These are phyloP conservation scores for Platysteira castanea DNA, from an alignment of 2,113 vertebrate species.

Conservation along the genomic window DNA sequence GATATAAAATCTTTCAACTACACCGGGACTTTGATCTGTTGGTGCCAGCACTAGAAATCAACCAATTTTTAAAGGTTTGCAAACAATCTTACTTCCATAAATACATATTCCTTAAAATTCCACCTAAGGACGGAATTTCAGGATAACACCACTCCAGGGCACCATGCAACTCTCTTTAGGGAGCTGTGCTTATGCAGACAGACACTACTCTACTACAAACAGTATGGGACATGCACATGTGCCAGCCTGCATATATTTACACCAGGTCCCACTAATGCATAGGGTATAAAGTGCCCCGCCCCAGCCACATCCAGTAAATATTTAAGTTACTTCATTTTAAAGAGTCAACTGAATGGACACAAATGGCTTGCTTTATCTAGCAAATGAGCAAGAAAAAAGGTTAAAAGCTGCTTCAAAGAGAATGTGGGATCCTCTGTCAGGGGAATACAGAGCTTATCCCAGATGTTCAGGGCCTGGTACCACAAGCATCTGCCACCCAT, in stretches of 20 bases:
- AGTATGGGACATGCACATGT: neutral
- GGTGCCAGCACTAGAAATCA: neutral
- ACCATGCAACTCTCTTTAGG: neutral
- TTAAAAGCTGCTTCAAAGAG: slow-evolving; percentile 13
- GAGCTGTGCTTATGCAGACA: neutral
- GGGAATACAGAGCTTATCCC: neutral
- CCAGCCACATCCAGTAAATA: neutral
- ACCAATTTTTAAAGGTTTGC: neutral
- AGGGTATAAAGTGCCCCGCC: neutral
- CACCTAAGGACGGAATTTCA: neutral
- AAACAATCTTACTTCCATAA: neutral
- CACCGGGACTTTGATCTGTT: neutral
- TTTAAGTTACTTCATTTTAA: neutral
- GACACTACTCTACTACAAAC: neutral
- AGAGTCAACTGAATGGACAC: neutral
- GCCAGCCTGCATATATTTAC: neutral
- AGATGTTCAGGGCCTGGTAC: neutral
- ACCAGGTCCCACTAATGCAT: neutral
- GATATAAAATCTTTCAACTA: slow-evolving; percentile 23
- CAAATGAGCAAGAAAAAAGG: neutral
- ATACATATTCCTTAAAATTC: neutral
- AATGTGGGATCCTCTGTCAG: neutral
- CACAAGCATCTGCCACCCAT: slow-evolving; percentile 34
- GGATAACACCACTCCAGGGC: neutral
- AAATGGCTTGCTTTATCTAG: neutral